These are phyloP conservation scores for Mythimna impura DNA, from an alignment of 2,888 invertebrate species.

Conservation along the genomic window DNA sequence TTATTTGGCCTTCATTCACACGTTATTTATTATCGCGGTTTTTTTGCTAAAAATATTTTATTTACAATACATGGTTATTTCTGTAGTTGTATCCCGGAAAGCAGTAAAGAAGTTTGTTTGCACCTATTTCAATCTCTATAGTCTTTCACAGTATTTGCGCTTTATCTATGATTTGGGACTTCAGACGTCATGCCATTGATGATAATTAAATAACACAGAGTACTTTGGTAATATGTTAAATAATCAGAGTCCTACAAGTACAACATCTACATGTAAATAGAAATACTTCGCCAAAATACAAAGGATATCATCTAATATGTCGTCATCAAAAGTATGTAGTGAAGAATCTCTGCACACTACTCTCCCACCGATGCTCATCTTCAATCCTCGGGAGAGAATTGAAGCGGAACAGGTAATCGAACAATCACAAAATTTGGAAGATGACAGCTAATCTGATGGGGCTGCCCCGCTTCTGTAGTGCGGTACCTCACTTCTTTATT, in stretches of 20 bases:
- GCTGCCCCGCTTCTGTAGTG: background rate
- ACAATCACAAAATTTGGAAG: background rate
- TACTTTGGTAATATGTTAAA: too few relatives aligned
- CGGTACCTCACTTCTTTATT: too few relatives aligned
- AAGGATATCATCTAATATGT: constrained; percentile 11
- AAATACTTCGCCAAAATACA: background rate
- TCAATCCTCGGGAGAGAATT: constrained; percentile 68
- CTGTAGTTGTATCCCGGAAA: constrained; percentile 59
- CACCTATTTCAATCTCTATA: constrained; percentile 28
- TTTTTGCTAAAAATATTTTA: constrained; percentile 71
- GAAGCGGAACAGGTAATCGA: constrained; percentile 68
- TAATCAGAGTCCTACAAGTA: background rate
- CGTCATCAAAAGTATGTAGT: background rate
- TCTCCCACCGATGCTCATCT: constrained; percentile 23
- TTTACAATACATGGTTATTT: constrained; percentile 66
- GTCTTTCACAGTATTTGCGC: background rate
- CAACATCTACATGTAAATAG: constrained; percentile 13
- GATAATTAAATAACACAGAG: too few relatives aligned
- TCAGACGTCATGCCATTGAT: constrained; percentile 34
- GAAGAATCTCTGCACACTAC: constrained; percentile 2
- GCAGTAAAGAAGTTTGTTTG: constrained; percentile 54
- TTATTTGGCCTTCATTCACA: constrained; percentile 71
- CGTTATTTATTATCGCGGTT: constrained; percentile 69
- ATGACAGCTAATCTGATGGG: background rate
- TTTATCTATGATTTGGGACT: constrained; percentile 36